Evolutionary conservation across 2,888 invertebrate genomes (phyloP).

Genomic region (Cetonia aurata): DNA sequence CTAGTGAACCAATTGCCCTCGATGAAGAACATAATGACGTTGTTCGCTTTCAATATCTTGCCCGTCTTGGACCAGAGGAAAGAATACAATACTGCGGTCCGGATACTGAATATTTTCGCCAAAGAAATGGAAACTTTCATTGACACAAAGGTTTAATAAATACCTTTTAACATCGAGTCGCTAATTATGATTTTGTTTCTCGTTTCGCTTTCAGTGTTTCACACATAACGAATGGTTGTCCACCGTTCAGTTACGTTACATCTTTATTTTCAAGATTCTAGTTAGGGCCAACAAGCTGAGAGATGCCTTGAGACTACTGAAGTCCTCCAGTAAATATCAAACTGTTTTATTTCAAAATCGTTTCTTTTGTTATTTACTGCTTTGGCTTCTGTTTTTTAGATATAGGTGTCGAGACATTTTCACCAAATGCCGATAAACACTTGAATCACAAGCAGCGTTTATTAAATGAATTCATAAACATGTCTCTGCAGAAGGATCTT

Average conservation of each 20-base stretch:
- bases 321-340: slow-evolving; percentile 35
- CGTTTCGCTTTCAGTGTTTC: slow-evolving; percentile 23
- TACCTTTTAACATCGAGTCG: not conserved
- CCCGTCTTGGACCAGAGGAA: slow-evolving; percentile 33
- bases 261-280: slow-evolving; percentile 44
- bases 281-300: slow-evolving; percentile 26
- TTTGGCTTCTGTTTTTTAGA: slow-evolving; percentile 34
- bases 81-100: slow-evolving; percentile 19
- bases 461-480: slow-evolving; percentile 32
- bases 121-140: slow-evolving; percentile 38
- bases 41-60: slow-evolving; percentile 43
- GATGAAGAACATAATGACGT: slow-evolving; percentile 15
- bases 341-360: slow-evolving; percentile 11
- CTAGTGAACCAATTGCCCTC: not conserved
- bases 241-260: slow-evolving; percentile 32
- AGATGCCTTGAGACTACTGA: slow-evolving; percentile 38
- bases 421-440: not conserved
- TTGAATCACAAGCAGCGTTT: slow-evolving; percentile 28
- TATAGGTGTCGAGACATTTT: slow-evolving; percentile 7
- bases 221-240: slow-evolving; percentile 11
- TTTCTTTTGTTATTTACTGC: not conserved
- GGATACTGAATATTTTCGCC: slow-evolving; percentile 29
- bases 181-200: not conserved
- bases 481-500: not conserved
- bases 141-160: slow-evolving; percentile 24